Conservation (phyloP, 1,140 invertebrate species). For the Homarus americanus region DNA sequence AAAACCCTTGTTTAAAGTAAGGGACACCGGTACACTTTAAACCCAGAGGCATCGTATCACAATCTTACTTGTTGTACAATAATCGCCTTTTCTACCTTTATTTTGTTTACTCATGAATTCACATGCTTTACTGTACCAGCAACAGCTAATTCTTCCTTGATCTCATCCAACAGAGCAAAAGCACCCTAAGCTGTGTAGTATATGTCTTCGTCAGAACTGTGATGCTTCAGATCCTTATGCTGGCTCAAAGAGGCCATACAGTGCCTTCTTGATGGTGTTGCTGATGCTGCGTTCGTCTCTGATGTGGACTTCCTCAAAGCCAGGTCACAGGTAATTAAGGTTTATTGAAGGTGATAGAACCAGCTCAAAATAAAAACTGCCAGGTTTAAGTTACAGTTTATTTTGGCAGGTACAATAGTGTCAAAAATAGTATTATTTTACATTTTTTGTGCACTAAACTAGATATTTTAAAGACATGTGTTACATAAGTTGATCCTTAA, state of each 20-base stretch:
- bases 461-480: too few species aligned
- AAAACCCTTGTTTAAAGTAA: not conserved
- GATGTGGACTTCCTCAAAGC: conserved; percentile 41
- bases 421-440: too few species aligned
- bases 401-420: too few species aligned
- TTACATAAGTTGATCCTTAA: too few species aligned
- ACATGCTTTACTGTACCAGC: not conserved
- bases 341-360: not conserved
- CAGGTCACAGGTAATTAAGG: conserved; percentile 1
- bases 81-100: not conserved
- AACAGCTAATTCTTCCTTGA: not conserved
- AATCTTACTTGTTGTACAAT: not conserved
- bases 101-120: not conserved
- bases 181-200: conserved; percentile 32
- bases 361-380: too few species aligned
- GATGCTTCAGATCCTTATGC: conserved; percentile 34
- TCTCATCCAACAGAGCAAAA: conserved; percentile 24
- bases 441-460: too few species aligned
- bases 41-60: not conserved
- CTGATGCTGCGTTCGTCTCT: conserved; percentile 56
- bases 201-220: conserved; percentile 44
- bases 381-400: too few species aligned
- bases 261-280: conserved; percentile 39
- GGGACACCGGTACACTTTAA: not conserved
- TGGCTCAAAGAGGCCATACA: conserved; percentile 28